Evolutionary conservation across 2,888 invertebrate species (phyloP).

Genomic region (Eucera pruinosa): DNA sequence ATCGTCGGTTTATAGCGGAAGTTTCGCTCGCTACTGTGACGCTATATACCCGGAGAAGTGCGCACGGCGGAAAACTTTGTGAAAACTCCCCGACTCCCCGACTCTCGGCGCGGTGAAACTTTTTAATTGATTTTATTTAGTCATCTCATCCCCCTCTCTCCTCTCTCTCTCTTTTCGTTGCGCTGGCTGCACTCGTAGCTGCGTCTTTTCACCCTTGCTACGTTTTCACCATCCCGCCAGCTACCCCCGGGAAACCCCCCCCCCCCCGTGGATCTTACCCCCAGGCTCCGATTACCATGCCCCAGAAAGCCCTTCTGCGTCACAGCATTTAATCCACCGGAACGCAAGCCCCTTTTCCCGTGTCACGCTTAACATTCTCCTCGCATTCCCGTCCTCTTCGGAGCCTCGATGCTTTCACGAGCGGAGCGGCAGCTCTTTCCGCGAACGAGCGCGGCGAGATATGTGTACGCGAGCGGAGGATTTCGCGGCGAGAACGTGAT

Average conservation of each 20-base stretch:
- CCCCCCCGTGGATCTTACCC: slow-evolving; percentile 20
- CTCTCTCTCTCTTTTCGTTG: not conserved
- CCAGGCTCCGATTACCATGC: slow-evolving; percentile 43
- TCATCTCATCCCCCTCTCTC: slow-evolving; percentile 25
- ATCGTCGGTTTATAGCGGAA: slow-evolving; percentile 67
- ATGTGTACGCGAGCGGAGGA: no score
- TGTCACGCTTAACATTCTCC: not conserved
- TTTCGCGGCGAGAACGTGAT: slow-evolving; percentile 47
- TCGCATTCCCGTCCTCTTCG: no score
- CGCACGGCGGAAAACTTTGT: slow-evolving; percentile 56
- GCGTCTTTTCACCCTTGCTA: slow-evolving; percentile 44
- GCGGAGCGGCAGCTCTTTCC: no score
- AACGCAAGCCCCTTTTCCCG: slow-evolving; percentile 4
- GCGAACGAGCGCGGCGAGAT: no score
- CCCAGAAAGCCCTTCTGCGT: slow-evolving; percentile 31
- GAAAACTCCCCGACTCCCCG: slow-evolving; percentile 64
- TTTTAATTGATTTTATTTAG: slow-evolving; percentile 74
- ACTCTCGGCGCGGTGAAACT: slow-evolving; percentile 56
- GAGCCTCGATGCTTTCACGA: no score
- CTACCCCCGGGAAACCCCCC: slow-evolving; percentile 39
- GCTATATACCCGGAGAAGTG: slow-evolving; percentile 19
- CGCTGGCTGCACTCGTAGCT: not conserved
- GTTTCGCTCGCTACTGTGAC: slow-evolving; percentile 51
- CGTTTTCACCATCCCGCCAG: slow-evolving; percentile 47
- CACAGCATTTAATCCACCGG: slow-evolving; percentile 36